Evolutionary conservation across 2,797 vertebrate genomes (phyloP).

Genomic region (Ctenopoma kingsleyae): DNA sequence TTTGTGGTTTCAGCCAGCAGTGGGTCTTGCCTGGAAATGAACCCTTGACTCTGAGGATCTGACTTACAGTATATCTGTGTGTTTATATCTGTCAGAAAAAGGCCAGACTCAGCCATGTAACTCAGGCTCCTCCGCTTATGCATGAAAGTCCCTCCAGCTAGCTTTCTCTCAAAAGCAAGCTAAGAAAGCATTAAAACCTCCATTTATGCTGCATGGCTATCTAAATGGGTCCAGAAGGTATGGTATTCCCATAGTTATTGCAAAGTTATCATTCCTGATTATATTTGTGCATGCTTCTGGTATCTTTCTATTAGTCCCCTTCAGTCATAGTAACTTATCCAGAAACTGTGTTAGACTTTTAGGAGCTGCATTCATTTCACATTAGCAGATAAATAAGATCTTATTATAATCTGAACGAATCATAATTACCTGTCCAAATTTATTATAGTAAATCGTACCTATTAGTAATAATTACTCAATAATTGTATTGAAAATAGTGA

Average conservation of each 20-base stretch:
- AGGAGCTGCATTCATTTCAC: background rate
- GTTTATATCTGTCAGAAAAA: slow-evolving; percentile 74
- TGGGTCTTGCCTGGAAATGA: slow-evolving; percentile 61
- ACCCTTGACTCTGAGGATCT: slow-evolving; percentile 56
- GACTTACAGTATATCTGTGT: slow-evolving; percentile 62
- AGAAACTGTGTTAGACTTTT: background rate
- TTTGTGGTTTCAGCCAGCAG: slow-evolving; percentile 73
- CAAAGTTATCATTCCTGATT: too few species aligned
- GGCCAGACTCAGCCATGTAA: slow-evolving; percentile 52
- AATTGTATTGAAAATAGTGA: background rate
- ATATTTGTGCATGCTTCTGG: too few species aligned
- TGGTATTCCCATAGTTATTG: background rate
- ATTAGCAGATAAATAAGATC: background rate
- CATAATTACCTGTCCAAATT: too few species aligned
- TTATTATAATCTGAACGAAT: too few species aligned
- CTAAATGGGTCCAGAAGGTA: slow-evolving; percentile 19
- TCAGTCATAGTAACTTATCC: too few species aligned
- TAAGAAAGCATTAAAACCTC: slow-evolving; percentile 10
- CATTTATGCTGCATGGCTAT: slow-evolving; percentile 26
- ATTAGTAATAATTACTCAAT: background rate
- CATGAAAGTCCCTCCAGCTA: slow-evolving; percentile 24
- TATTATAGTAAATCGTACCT: background rate
- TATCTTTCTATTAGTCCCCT: too few species aligned
- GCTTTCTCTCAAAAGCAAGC: background rate
- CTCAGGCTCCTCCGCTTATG: slow-evolving; percentile 59